Conservation (phyloP, 2,113 vertebrate species). For the Perca flavescens region DNA sequence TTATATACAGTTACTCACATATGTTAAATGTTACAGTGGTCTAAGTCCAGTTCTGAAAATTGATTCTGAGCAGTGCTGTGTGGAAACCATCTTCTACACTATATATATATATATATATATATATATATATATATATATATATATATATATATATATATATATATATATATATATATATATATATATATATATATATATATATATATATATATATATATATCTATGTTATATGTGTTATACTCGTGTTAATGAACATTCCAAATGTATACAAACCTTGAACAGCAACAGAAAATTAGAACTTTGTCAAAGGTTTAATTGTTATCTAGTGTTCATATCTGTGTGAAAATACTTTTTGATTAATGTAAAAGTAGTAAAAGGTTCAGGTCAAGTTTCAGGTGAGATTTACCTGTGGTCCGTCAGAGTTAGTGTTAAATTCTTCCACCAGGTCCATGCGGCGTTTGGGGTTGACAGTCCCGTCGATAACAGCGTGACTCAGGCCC, state of each 20-base stretch:
- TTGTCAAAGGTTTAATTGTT: neutral
- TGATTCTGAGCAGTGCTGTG: neutral
- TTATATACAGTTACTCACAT: neutral
- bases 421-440: constrained; percentile 93
- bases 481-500: constrained; percentile 83
- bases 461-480: constrained; percentile 92
- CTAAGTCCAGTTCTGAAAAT: neutral
- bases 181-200: too few species aligned
- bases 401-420: constrained; percentile 88
- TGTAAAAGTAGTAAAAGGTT: neutral
- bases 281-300: neutral
- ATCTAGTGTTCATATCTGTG: neutral
- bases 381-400: neutral
- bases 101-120: too few species aligned
- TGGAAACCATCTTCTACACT: too few species aligned
- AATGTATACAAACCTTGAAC: neutral
- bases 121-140: too few species aligned
- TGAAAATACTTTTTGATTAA: neutral
- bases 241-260: too few species aligned
- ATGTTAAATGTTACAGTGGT: neutral
- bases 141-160: too few species aligned
- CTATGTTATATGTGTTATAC: too few species aligned
- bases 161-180: too few species aligned
- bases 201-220: too few species aligned
- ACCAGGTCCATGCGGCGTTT: constrained; percentile 95